Evolutionary conservation across 1,140 invertebrate species (phyloP), one percentile per base, ranked within the genome.

Genomic region (Oedothorax gibbosus): DNA sequence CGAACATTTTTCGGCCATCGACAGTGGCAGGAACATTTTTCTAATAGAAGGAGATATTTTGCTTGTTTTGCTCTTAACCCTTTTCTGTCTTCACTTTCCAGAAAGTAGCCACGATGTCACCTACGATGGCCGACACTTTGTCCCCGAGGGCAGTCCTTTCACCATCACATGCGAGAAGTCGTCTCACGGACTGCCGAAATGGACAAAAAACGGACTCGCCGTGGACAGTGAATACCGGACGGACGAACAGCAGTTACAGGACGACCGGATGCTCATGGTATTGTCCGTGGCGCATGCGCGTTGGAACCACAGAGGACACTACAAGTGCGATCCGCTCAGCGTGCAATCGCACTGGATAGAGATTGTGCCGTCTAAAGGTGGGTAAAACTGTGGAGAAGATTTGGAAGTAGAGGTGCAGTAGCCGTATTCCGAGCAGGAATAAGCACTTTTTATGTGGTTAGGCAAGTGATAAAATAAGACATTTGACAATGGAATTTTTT

Each of bases 61-160:
- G 1, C 1, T 35, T 35, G 35, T 35, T 35, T 35, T 35, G 35
- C 35, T 5, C 35, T 35, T 9, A 68, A 68, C 2, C 11, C 14
- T 49, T 10, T 7, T 2, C 10, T 56, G 10, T 76, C 9, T n/a
- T 53, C 66, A 12, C 49, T 66, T 71, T 71, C 15, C 78, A 82
- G 79, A 62, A 15, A 72, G 35, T 49, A 4, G 9, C 0, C 57
- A 35, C 0, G 81, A 83, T 69, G 71, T 87, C n/a, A 66, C 18
- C 18, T 87, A 86, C 49, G 53, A 87, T 20, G 87, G 87, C 6
- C 57, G 68, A 12, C 71, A 73, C n/a, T 84, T 72, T 56, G 80
- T 87, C 3, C 20, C 73, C 0, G 79, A 87, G 78, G 87, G 86
- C 4, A n/a, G 15, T 15, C 15, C 68, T 18, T 69, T 87, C 72